Percentiles rank a stretch among this genome's conserved stretches.
These are phyloP conservation scores for Shargacucullia verbasci DNA, from an alignment of 2,888 invertebrate genomes.

Conservation along the genomic window DNA sequence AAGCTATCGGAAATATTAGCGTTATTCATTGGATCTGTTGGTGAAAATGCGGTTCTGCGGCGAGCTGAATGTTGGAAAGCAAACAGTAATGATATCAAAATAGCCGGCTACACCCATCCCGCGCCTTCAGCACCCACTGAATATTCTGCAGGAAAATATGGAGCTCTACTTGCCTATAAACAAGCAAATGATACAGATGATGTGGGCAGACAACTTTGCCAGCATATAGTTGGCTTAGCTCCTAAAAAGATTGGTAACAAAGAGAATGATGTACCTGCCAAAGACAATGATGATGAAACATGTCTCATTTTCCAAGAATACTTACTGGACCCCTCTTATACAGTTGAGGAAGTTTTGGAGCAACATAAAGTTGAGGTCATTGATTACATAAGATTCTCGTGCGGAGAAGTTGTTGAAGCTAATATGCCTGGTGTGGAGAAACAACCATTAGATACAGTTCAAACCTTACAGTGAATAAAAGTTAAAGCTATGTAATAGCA, in stretches of 20 bases:
- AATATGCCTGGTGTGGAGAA: conserved; percentile 83
- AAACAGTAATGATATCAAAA: conserved; percentile 77
- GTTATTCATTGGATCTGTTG: conserved; percentile 95
- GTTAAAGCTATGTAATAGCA: conserved; percentile 17
- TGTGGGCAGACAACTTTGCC: conserved; percentile 94
- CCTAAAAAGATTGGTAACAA: conserved; percentile 93
- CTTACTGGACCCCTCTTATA: conserved; percentile 93
- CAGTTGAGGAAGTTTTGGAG: conserved; percentile 92
- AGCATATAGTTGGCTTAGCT: conserved; percentile 97
- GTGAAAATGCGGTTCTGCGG: conserved; percentile 95
- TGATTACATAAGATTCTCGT: conserved; percentile 96
- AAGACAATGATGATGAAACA: conserved; percentile 93
- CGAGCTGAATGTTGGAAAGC: conserved; percentile 94
- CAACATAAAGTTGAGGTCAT: conserved; percentile 91
- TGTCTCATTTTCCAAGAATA: conserved; percentile 96
- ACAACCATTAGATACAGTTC: conserved; percentile 88
- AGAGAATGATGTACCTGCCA: conserved; percentile 89
- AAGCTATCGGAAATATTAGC: conserved; percentile 94
- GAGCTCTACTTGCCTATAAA: conserved; percentile 93
- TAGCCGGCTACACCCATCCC: conserved; percentile 95
- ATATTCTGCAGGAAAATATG: conserved; percentile 94
- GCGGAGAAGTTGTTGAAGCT: conserved; percentile 91
- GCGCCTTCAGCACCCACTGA: conserved; percentile 84
- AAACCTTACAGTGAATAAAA: conserved; percentile 89
- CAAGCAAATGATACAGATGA: conserved; percentile 77